phyloP scores from a whole-genome alignment of 2,888 invertebrate species.

The Platerodrilus igneus region DNA sequence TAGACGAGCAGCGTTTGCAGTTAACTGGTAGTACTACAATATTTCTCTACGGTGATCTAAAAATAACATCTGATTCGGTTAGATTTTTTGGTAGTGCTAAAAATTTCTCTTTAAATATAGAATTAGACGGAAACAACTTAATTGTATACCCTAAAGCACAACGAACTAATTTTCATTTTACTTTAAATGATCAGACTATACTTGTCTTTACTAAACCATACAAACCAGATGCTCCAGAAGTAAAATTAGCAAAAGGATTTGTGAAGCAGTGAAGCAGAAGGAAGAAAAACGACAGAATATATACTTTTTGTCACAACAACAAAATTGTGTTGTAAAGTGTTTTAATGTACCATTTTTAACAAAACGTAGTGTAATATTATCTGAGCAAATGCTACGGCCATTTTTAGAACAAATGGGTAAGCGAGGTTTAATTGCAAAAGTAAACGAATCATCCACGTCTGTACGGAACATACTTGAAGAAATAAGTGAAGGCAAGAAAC shows the following conservation, averaged over 20 bases:
- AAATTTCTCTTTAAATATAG: constrained; percentile 9
- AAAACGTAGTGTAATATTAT: constrained; percentile 13
- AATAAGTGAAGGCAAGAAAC: not conserved
- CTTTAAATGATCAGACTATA: constrained; percentile 16
- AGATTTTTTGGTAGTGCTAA: constrained; percentile 7
- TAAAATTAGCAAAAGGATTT: constrained; percentile 16
- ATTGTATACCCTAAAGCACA: constrained; percentile 11
- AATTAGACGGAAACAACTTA: constrained; percentile 5
- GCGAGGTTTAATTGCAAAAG: not conserved
- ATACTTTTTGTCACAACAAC: constrained; percentile 15
- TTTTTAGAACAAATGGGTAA: constrained; percentile 11
- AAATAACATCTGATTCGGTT: constrained; percentile 17
- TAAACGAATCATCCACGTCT: not conserved
- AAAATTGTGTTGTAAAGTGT: constrained; percentile 10
- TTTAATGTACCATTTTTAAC: constrained; percentile 15
- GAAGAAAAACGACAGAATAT: constrained; percentile 12
- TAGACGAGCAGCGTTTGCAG: constrained; percentile 9
- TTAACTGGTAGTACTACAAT: constrained; percentile 16
- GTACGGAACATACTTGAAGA: not conserved
- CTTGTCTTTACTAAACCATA: constrained; percentile 19
- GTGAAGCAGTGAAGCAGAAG: constrained; percentile 7
- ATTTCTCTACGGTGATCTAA: constrained; percentile 16
- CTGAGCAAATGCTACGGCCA: constrained; percentile 12
- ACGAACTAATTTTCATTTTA: constrained; percentile 20
- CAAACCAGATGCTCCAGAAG: constrained; percentile 4